phyloP scores from a whole-genome alignment of 2,113 vertebrate species.

The Perca fluviatilis region DNA sequence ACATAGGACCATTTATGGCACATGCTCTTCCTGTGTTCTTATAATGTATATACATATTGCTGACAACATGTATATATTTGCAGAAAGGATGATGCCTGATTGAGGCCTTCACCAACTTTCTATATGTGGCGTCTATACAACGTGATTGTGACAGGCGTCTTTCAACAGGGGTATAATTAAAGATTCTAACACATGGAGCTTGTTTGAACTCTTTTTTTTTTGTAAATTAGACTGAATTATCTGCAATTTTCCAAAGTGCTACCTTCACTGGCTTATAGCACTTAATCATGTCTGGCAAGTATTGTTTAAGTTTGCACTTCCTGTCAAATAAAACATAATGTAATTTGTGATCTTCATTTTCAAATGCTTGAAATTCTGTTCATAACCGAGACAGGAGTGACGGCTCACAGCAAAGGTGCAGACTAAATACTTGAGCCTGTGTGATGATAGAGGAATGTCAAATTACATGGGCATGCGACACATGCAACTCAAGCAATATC shows the following conservation, averaged over 20 bases:
- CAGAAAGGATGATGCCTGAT: constrained; percentile 41
- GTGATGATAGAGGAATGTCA: constrained; percentile 2
- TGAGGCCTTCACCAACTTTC: constrained; percentile 43
- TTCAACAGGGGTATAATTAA: constrained; percentile 79
- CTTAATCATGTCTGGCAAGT: constrained; percentile 76
- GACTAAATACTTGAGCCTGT: constrained; percentile 7
- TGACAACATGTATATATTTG: constrained; percentile 59
- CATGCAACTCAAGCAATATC: neutral
- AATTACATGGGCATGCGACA: neutral
- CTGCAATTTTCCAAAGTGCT: constrained; percentile 85
- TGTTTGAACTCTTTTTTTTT: constrained; percentile 66
- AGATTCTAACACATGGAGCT: constrained; percentile 67
- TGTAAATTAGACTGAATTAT: constrained; percentile 83
- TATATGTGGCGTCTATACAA: constrained; percentile 60
- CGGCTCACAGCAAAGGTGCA: neutral
- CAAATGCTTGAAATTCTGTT: constrained; percentile 50
- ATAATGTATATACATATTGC: constrained; percentile 39
- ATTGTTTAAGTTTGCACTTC: constrained; percentile 74
- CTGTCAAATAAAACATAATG: constrained; percentile 60
- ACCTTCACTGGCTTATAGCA: constrained; percentile 67
- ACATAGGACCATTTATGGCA: constrained; percentile 64
- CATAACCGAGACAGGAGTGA: neutral
- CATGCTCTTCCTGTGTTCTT: constrained; percentile 52
- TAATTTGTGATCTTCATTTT: constrained; percentile 61
- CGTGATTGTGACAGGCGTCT: constrained; percentile 66